A percentile compares a stretch with the other conserved stretches of the same genome.
These are phyloP conservation scores for Oceanites oceanicus DNA, from an alignment of 2,113 vertebrate species.

Conservation along the genomic window DNA sequence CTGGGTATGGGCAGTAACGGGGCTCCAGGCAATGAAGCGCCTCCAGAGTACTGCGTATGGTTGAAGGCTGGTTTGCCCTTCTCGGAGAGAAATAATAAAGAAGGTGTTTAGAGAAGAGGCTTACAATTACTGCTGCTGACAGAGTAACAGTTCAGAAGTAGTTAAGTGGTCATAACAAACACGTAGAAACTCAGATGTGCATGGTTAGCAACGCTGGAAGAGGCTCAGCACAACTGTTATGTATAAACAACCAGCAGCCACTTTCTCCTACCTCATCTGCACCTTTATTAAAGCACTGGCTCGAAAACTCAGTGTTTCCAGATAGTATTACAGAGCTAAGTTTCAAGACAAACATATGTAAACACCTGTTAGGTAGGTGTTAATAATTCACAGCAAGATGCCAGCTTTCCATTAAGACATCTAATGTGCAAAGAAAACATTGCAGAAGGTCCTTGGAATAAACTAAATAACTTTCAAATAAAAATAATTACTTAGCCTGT, in stretches of 20 bases:
- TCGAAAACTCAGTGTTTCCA: not conserved
- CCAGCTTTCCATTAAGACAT: not conserved
- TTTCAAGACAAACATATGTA: conserved; percentile 35
- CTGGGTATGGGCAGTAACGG: not conserved
- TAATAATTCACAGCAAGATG: conserved; percentile 53
- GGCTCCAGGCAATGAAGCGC: not conserved
- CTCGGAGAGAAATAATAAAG: not conserved
- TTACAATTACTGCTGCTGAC: not conserved
- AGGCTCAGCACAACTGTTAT: not conserved
- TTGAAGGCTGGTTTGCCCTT: not conserved
- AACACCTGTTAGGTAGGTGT: conserved; percentile 17
- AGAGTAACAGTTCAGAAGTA: not conserved
- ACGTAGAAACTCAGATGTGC: not conserved
- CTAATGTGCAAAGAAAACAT: not conserved
- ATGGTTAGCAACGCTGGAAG: not conserved
- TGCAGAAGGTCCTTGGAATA: not conserved
- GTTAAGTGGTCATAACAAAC: not conserved
- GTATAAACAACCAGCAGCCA: not conserved
- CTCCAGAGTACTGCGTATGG: not conserved
- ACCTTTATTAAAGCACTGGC: not conserved
- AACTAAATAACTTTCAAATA: not conserved
- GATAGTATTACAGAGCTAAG: not conserved
- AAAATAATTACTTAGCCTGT: not conserved
- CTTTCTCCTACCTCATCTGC: not conserved
- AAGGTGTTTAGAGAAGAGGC: not conserved